These are phyloP conservation scores for Cynoglossus semilaevis DNA, from an alignment of 2,113 vertebrate genomes.

Conservation along the genomic window DNA sequence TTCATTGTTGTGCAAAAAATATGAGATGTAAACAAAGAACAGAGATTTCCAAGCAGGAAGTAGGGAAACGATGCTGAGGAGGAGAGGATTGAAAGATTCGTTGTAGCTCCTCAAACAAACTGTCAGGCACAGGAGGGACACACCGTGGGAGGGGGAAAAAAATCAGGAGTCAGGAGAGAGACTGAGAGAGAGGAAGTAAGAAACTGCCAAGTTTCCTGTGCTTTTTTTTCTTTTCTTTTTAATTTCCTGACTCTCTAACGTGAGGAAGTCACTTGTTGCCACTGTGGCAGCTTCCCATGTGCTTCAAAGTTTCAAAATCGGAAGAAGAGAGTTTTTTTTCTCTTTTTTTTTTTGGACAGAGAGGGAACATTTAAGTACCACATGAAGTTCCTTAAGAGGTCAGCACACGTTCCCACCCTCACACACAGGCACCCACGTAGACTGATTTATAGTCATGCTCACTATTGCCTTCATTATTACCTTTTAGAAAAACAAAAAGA, in stretches of 20 bases:
- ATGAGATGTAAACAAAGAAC: slow-evolving; percentile 68
- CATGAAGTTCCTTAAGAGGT: slow-evolving; percentile 46
- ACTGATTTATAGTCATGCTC: slow-evolving; percentile 66
- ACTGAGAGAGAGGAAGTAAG: not conserved
- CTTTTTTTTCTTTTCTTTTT: slow-evolving; percentile 38
- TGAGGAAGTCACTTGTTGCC: slow-evolving; percentile 48
- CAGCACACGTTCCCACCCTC: slow-evolving; percentile 25
- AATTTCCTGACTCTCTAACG: slow-evolving; percentile 22
- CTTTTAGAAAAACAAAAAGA: slow-evolving; percentile 66
- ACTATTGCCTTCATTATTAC: slow-evolving; percentile 62
- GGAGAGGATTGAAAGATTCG: slow-evolving; percentile 24
- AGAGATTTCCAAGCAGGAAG: slow-evolving; percentile 1
- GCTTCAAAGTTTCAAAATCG: slow-evolving; percentile 53
- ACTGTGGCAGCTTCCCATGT: slow-evolving; percentile 62
- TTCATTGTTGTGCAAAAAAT: slow-evolving; percentile 67
- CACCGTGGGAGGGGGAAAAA: not conserved
- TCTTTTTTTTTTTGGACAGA: not conserved
- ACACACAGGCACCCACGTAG: too few species aligned
- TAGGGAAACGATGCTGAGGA: slow-evolving; percentile 17
- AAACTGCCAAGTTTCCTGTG: slow-evolving; percentile 66
- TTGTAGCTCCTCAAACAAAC: slow-evolving; percentile 59
- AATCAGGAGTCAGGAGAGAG: not conserved
- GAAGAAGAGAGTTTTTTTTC: not conserved
- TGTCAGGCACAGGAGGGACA: slow-evolving; percentile 62
- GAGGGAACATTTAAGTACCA: slow-evolving; percentile 46